Evolutionary conservation across 2,113 vertebrate genomes (phyloP).

Genomic region (Haliaeetus leucogaster): DNA sequence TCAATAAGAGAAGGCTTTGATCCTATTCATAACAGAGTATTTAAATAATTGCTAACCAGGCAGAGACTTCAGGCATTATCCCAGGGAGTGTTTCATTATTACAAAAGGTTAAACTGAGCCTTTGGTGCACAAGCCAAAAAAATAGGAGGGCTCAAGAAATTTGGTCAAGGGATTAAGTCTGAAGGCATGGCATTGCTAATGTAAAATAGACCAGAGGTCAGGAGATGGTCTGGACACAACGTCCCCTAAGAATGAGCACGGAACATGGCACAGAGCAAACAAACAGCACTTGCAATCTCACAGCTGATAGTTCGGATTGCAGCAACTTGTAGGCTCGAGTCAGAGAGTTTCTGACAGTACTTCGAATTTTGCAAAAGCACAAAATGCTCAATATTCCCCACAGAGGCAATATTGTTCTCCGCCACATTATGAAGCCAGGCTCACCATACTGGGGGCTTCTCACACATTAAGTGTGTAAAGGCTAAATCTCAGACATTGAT

Average conservation of each 20-base stretch:
- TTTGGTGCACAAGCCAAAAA: background rate
- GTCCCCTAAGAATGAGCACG: background rate
- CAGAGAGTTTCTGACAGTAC: background rate
- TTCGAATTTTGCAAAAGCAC: background rate
- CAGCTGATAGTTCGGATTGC: background rate
- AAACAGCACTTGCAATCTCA: background rate
- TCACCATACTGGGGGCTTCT: background rate
- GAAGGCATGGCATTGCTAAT: background rate
- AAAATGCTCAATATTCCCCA: background rate
- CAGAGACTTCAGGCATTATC: conserved; percentile 43
- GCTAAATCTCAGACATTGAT: background rate
- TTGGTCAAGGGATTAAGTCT: background rate
- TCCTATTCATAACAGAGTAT: conserved; percentile 48
- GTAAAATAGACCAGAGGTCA: background rate
- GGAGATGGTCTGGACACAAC: background rate
- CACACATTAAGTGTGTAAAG: background rate
- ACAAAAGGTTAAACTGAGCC: conserved; percentile 33
- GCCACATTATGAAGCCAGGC: background rate
- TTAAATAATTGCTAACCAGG: conserved; percentile 60
- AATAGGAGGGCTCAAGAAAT: background rate
- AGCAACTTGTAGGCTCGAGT: background rate
- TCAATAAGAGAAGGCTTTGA: conserved; percentile 58
- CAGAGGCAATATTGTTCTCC: background rate
- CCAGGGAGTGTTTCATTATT: background rate
- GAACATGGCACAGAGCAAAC: background rate